phyloP scores from a whole-genome alignment of 2,888 invertebrate genomes.

The Dasypogon diadema region DNA sequence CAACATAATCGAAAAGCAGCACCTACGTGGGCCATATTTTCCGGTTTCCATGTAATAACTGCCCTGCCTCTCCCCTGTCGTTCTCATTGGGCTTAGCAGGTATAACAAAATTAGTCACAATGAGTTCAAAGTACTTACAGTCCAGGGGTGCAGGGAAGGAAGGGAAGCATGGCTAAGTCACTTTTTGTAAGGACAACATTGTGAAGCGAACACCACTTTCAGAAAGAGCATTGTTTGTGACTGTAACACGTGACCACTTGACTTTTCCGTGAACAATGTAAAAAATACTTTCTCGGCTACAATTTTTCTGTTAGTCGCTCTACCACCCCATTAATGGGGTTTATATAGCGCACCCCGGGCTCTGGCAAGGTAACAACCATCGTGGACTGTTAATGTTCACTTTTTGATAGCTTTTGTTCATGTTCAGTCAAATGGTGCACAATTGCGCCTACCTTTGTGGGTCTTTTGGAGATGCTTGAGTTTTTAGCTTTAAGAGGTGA shows the following conservation, averaged over 20 bases:
- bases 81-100: neutral
- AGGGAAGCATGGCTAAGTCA: conserved; percentile 11
- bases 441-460: conserved; percentile 41
- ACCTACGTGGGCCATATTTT: conserved; percentile 38
- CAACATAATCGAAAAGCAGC: conserved; percentile 35
- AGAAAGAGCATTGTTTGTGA: conserved; percentile 52
- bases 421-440: conserved; percentile 49
- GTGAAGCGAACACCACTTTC: neutral
- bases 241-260: conserved; percentile 55
- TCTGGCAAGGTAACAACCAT: conserved; percentile 32
- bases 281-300: conserved; percentile 8
- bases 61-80: conserved; percentile 11
- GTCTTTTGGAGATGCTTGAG: conserved; percentile 24
- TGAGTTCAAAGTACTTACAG: neutral
- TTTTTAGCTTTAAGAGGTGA: conserved; percentile 37
- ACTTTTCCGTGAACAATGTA: conserved; percentile 45
- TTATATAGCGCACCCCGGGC: conserved; percentile 10
- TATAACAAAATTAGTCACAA: conserved; percentile 47
- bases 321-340: conserved; percentile 49
- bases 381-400: conserved; percentile 50
- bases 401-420: conserved; percentile 51
- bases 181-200: conserved; percentile 41
- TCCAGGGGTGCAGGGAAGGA: neutral
- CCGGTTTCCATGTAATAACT: conserved; percentile 41
- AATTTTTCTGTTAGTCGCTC: conserved; percentile 45